These are phyloP conservation scores for Busseola fusca DNA, from an alignment of 2,888 invertebrate genomes.

Conservation along the genomic window DNA sequence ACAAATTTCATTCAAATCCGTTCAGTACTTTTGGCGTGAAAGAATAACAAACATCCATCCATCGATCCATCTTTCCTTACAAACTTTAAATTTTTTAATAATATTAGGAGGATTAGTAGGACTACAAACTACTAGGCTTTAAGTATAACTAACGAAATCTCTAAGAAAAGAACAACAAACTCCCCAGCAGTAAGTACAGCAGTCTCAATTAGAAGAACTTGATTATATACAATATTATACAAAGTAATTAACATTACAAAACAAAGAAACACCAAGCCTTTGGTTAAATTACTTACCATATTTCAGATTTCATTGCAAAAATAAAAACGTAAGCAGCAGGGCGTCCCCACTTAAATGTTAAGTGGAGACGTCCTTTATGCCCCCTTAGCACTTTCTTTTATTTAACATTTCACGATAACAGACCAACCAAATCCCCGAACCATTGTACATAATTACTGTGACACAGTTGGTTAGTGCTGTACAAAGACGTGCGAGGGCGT, in stretches of 20 bases:
- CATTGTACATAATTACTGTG: background rate
- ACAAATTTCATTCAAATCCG: no score
- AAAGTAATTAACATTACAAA: background rate
- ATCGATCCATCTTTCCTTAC: no score
- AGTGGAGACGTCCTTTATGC: no score
- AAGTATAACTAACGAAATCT: no score
- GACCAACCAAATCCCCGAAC: background rate
- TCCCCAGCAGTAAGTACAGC: no score
- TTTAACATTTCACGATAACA: background rate
- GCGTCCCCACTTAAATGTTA: background rate
- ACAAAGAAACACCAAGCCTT: background rate
- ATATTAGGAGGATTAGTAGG: no score
- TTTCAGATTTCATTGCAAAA: background rate
- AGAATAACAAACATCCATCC: no score
- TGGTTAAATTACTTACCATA: background rate
- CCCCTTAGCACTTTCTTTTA: background rate
- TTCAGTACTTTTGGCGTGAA: no score
- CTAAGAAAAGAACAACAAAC: no score
- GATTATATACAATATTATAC: background rate
- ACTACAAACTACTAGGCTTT: no score
- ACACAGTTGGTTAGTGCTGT: constrained; percentile 10
- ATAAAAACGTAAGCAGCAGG: background rate
- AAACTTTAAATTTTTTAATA: no score
- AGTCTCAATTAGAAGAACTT: background rate
- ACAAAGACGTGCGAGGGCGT: constrained; percentile 21